These are phyloP conservation scores for Leucoma salicis DNA, from an alignment of 2,888 invertebrate genomes.

Conservation along the genomic window DNA sequence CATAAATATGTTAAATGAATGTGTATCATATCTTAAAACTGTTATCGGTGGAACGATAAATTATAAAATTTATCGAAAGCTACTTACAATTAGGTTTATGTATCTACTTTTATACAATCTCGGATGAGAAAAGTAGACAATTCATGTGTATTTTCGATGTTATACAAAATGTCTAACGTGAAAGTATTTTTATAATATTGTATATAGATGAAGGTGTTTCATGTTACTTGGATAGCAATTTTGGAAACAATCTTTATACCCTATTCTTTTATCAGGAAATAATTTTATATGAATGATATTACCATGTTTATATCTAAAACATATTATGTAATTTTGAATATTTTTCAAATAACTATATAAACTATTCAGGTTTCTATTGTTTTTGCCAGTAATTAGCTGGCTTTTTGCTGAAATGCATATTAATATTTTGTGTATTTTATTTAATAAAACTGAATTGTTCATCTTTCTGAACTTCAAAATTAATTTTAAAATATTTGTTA, in stretches of 20 bases:
- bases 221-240: conserved; percentile 37
- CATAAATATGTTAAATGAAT: conserved; percentile 19
- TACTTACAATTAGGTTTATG: conserved; percentile 8
- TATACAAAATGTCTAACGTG: conserved; percentile 65
- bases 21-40: conserved; percentile 14
- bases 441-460: no score
- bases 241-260: conserved; percentile 4
- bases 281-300: no score
- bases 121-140: conserved; percentile 34
- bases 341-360: no score
- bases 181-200: conserved; percentile 72
- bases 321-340: no score
- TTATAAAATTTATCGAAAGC: conserved; percentile 15
- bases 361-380: no score
- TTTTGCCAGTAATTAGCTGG: no score
- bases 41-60: conserved; percentile 9
- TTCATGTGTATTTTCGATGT: conserved; percentile 69
- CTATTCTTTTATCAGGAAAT: background rate
- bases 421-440: no score
- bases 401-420: no score
- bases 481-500: no score
- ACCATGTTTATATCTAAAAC: no score
- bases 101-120: conserved; percentile 48
- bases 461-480: no score
- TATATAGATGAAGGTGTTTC: conserved; percentile 41